Percentiles rank a stretch among this genome's conserved stretches.
Conservation (phyloP, 2,888 invertebrate species). For the Pandemis cinnamomeana region DNA sequence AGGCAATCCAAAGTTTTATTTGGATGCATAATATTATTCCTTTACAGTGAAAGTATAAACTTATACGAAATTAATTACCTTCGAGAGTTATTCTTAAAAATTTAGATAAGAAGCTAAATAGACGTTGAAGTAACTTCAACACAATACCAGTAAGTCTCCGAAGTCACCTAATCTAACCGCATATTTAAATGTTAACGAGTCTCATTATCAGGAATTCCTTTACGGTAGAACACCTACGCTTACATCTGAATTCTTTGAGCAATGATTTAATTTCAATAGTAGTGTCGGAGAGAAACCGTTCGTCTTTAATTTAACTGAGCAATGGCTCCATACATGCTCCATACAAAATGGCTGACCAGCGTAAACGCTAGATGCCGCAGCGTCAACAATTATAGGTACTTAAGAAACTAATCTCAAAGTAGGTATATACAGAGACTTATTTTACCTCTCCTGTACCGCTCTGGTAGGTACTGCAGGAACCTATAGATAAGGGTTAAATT, state of each 20-base stretch:
- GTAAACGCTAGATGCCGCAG: not conserved
- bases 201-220: not conserved
- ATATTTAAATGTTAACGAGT: not conserved
- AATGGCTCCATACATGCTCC: no score
- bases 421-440: no score
- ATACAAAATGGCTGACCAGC: not conserved
- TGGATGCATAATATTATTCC: no score
- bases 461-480: no score
- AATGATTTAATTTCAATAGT: not conserved
- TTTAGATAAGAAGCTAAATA: not conserved
- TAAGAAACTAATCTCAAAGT: no score
- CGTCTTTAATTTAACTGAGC: no score
- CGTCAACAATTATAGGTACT: no score
- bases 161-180: not conserved
- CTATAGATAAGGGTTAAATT: no score
- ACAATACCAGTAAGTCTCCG: not conserved
- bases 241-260: not conserved
- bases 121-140: not conserved
- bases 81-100: not conserved
- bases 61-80: no score
- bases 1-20: no score
- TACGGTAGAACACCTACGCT: not conserved
- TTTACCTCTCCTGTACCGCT: no score
- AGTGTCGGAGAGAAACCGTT: not conserved
- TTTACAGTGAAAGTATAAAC: no score